Evolutionary conservation across 2,113 vertebrate species (phyloP), one percentile per base, ranked within the genome.

Genomic region (Toxotes chatareus): DNA sequence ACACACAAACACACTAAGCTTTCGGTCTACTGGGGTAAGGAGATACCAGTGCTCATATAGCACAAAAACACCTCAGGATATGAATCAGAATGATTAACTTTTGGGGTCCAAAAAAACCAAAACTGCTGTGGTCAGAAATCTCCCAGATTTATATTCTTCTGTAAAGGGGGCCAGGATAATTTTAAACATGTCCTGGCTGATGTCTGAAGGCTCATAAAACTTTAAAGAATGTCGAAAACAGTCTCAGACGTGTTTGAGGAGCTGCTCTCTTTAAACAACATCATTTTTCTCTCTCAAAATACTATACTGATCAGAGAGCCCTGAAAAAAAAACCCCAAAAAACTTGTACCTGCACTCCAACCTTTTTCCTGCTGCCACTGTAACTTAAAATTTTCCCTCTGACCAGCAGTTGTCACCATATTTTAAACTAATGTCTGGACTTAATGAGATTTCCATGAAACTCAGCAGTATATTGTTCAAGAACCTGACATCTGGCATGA

Each of bases 171-270:
- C n/a, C 12, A 53, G 38, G 21, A 56, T 69, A 10, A 3, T 38
- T 59, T 70, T 19, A 66, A 77, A 77, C 38, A 55, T 78, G 46
- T 73, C 69, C 56, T 57, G 69, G 68, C 68, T 40, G 44, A 62
- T 38, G 47, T 63, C n/a, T 69, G 47, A 61, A 56, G 3, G 27
- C 53, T 67, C 55, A 23, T 73, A 83, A 83, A 72, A 72, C 11
- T 60, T 59, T 14, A 16, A 71, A 83, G 40, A 71, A 83, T 38
- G 40, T 23, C 65, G 44, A 59, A 77, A 76, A 76, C 59, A 42
- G 32, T 49, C n/a, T 68, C 59, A 19, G 59, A 17, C 47, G 60
- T 34, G 61, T 31, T 73, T 63, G 40, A 72, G 27, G 56, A 72
- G 32, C 23, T 49, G 32, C 31, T 42, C 1, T 57, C 31, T 66